Evolutionary conservation across 2,113 vertebrate species (phyloP).

Genomic region (Toxotes chatareus): DNA sequence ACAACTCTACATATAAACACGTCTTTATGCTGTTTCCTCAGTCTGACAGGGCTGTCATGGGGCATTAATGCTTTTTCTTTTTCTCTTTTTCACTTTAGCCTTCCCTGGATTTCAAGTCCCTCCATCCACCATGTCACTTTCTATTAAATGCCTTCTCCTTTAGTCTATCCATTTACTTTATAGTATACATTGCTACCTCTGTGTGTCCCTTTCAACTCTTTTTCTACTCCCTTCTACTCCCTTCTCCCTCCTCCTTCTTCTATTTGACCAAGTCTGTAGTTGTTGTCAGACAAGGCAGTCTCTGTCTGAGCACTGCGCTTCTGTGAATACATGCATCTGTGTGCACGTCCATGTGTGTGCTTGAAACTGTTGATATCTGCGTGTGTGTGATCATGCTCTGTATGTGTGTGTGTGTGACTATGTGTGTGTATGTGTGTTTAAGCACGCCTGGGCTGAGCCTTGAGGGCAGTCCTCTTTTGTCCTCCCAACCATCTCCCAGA

Average conservation of each 20-base stretch:
- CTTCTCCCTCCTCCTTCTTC: conserved; percentile 56
- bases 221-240: conserved; percentile 43
- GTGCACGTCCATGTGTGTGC: conserved; percentile 59
- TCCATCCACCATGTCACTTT: conserved; percentile 50
- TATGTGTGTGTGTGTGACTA: conserved; percentile 33
- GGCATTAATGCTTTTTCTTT: conserved; percentile 52
- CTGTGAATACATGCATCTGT: conserved; percentile 74
- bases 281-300: conserved; percentile 82
- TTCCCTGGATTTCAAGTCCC: conserved; percentile 34
- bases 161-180: conserved; percentile 58
- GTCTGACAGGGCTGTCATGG: conserved; percentile 63
- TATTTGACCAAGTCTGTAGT: conserved; percentile 78
- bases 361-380: conserved; percentile 76
- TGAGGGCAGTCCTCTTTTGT: conserved; percentile 80
- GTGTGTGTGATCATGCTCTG: conserved; percentile 55
- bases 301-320: conserved; percentile 78
- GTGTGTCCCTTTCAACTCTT: conserved; percentile 61
- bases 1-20: conserved; percentile 67
- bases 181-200: conserved; percentile 53
- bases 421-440: conserved; percentile 60
- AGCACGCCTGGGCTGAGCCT: conserved; percentile 70
- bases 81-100: conserved; percentile 15
- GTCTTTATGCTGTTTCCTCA: conserved; percentile 60
- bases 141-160: conserved; percentile 50
- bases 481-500: conserved; percentile 80